Base-by-base conservation (phyloP, 2,113 vertebrate genomes). In the Hippocampus comes region DNA sequence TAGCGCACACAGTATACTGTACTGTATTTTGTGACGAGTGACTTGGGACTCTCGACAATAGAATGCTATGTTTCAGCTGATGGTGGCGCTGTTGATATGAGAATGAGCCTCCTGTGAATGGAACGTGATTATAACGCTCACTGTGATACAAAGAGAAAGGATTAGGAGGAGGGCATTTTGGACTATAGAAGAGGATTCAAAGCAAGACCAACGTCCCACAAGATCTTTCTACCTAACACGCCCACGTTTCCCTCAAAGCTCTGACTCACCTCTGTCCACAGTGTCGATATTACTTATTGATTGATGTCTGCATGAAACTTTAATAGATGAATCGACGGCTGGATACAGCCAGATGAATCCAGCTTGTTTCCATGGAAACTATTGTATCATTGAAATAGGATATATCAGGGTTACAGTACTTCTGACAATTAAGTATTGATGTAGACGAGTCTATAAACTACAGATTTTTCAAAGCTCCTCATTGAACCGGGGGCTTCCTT, bases 31-130 rank as follows among this genome's bases (percentile, higher is more conserved):
- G 10, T 46, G 12, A 46, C 10, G 12, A 46, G 43, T 46, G 42
- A 2, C 42, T 9, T 56, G 21, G 53, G 5, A 56, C 9, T 56
- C 21, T 23, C 53, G 7, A 42, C 15, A 41, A 30, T 17, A 42
- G 17, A 42, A 38, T 42, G 18, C 3, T 21, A 25, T 25, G 12
- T 66, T 46, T 66, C 43, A 85, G 88, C 91, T 87, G 84, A 75
- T 83, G 91, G 89, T 88, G 91, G 90, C 78, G 90, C 90, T 92
- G 85, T 92, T 91, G 88, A 69, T 68, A 46, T 78, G 71, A 68
- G 78, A 75, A 84, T 83, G 72, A 10, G 23, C 68, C 66, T 53
- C 23, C 15, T 25, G 9, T 77, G 69, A 41, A 25, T 41, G 38
- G 38, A 38, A 63, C 38, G 61, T 81, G 78, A 72, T 73, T 60